Base-by-base conservation (phyloP, 1,140 invertebrate genomes). In the Cyclargus thomasi region DNA sequence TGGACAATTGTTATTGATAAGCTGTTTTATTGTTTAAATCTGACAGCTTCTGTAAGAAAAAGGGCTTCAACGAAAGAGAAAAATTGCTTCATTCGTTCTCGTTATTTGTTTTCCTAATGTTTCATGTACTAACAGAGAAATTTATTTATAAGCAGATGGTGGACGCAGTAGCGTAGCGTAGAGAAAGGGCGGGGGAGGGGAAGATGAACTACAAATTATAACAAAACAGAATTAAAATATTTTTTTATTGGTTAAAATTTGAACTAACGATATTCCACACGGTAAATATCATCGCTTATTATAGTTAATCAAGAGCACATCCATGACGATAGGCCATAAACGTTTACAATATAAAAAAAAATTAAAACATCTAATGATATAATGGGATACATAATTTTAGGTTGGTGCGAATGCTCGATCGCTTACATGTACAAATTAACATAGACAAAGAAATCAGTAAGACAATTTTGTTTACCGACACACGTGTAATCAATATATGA, bases 301-400 rank as follows among this genome's bases (percentile, higher is more conserved):
- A 85, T 55, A 63, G 55, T 72, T 78, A 83, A 82, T 82, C 76
- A 67, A 67, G 64, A 67, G 71, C 18, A 78, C 79, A 78, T 77
- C 78, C 80, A 80, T 83, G 78, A 83, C 77, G 75, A 69, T 64
- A 57, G 36, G 53, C 75, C 70, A 79, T 81, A 82, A 80, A 84
- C 35, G 70, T 76, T 71, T 76, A 77, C 76, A 80, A 80, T 70
- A 80, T 79, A 69, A 82, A 81, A 83, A 85, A 87, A 86, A 84
- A 83, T 82, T 87, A 74, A 71, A 74, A 63, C 35, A 53, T 67
- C 85, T 88, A 83, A 90, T 87, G 85, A 88, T 82, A 90, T 90
- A 90, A 88, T 90, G 82, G 77, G 83, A 70, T 74, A 77, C 67
- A 75, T 86, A 86, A 88, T 88, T 82, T 85, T 68, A 76, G 81